phyloP scores from a whole-genome alignment of 2,797 vertebrate genomes.

The Chelmon rostratus region DNA sequence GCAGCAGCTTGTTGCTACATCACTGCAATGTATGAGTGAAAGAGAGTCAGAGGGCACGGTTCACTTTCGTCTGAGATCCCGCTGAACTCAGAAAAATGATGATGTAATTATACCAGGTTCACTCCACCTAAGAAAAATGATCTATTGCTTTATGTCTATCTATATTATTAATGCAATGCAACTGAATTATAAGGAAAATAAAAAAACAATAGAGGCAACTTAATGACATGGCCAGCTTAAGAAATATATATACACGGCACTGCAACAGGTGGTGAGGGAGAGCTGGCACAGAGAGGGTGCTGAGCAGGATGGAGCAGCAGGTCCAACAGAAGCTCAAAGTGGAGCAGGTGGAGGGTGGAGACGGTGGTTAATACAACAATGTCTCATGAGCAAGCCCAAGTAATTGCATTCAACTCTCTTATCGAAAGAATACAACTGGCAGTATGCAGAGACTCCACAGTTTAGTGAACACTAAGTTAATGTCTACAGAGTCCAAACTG shows the following conservation, averaged over 20 bases:
- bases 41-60: not conserved
- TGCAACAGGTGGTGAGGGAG: constrained; percentile 26
- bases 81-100: not conserved
- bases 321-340: constrained; percentile 27
- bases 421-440: not conserved
- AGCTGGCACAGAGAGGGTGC: not conserved
- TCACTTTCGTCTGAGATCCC: not conserved
- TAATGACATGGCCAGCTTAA: not conserved
- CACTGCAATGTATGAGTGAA: not conserved
- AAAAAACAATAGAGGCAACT: not conserved
- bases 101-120: not conserved
- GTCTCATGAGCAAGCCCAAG: not conserved
- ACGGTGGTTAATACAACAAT: not conserved
- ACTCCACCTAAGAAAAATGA: not conserved
- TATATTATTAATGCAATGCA: not conserved
- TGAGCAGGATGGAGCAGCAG: constrained; percentile 23
- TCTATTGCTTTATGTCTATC: not conserved
- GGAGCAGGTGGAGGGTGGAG: constrained; percentile 16
- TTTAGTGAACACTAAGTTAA: not conserved
- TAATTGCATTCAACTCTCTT: not conserved
- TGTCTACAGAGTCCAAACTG: not conserved
- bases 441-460: not conserved
- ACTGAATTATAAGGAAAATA: not conserved
- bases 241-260: not conserved
- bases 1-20: not conserved